Conservation (phyloP, 2,113 vertebrate genomes). For the Crotophaga sulcirostris region DNA sequence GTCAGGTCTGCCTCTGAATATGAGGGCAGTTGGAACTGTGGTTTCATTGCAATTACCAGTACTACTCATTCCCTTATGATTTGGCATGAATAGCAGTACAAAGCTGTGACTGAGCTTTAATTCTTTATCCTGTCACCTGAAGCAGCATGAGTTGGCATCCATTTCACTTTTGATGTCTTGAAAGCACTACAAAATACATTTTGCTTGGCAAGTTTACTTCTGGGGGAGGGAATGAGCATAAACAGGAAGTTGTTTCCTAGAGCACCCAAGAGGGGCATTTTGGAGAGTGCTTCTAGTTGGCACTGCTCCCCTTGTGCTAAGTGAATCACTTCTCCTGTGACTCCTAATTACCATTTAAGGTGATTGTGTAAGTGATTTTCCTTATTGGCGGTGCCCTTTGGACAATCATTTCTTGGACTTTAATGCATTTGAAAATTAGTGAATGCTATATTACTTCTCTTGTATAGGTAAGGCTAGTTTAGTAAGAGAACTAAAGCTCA, state of each 20-base stretch:
- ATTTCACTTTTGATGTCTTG: not conserved
- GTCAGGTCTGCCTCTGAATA: not conserved
- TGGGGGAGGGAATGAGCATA: not conserved
- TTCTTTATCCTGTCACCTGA: not conserved
- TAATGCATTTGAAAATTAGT: constrained; percentile 7
- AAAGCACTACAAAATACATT: not conserved
- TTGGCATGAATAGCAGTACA: not conserved
- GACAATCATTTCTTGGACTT: not conserved
- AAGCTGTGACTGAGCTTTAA: not conserved
- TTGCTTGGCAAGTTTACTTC: not conserved
- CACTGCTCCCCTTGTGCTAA: not conserved
- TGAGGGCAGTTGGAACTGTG: not conserved
- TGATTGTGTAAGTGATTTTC: not conserved
- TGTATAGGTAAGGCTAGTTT: not conserved
- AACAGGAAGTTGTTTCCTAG: not conserved
- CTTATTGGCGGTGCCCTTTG: not conserved
- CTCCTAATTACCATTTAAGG: not conserved
- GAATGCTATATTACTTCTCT: not conserved
- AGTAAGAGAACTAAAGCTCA: not conserved
- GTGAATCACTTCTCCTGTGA: not conserved
- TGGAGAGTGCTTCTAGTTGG: not conserved
- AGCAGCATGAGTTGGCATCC: not conserved
- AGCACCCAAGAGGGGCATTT: not conserved
- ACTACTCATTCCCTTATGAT: not conserved
- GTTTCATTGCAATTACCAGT: not conserved